A percentile compares a stretch with the other conserved stretches of the same genome.
phyloP scores from a whole-genome alignment of 2,888 invertebrate species.

The Chrysolina oricalcia region DNA sequence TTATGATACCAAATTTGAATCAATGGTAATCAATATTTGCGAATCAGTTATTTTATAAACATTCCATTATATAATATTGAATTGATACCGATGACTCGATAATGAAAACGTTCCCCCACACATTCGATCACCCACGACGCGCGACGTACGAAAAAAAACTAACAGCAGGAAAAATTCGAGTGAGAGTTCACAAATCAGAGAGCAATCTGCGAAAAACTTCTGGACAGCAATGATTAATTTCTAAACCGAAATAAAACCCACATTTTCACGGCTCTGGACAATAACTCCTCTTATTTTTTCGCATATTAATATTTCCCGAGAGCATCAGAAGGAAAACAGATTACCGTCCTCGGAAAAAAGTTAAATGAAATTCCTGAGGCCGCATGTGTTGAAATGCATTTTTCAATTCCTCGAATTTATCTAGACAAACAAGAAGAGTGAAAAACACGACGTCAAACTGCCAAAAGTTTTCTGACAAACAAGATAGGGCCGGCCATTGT shows the following conservation, averaged over 20 bases:
- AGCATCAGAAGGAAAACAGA: constrained; percentile 41
- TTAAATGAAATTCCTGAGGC: constrained; percentile 59
- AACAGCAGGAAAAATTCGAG: background rate
- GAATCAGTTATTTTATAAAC: no score
- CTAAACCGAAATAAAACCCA: constrained; percentile 22
- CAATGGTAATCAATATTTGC: no score
- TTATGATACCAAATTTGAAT: no score
- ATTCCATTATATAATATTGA: no score
- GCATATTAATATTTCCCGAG: constrained; percentile 32
- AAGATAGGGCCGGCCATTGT: constrained; percentile 57
- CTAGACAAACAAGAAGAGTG: constrained; percentile 48
- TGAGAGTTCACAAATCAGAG: constrained; percentile 3
- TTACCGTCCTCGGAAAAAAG: constrained; percentile 50
- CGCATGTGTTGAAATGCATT: constrained; percentile 63
- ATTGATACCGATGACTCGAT: no score
- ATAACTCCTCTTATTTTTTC: constrained; percentile 24
- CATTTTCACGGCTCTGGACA: background rate
- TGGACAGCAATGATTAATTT: constrained; percentile 19
- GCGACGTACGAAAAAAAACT: no score
- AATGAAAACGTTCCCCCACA: no score
- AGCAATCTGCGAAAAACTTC: constrained; percentile 11
- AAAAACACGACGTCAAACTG: constrained; percentile 67
- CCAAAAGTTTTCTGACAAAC: constrained; percentile 69
- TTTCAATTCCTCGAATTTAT: constrained; percentile 59
- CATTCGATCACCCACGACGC: no score